Base-by-base conservation (phyloP, 2,797 vertebrate species). In the Rhabdophis nuchalis region DNA sequence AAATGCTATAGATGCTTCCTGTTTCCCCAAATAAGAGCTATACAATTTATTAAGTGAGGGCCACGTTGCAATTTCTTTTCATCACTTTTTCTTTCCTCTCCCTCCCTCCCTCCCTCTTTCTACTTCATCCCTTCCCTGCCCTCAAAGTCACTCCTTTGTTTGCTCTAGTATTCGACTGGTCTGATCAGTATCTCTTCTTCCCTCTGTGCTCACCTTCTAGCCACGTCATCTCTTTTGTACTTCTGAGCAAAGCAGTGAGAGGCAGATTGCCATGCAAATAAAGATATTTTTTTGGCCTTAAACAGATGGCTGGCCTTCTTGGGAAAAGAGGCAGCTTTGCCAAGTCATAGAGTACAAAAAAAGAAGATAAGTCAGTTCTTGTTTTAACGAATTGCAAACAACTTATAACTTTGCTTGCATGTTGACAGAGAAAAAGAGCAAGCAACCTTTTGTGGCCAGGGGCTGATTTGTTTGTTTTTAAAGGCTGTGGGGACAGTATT, bases 141-240 rank as follows among this genome's bases (percentile, higher is more conserved):
- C 53, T 29, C 23, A 50, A 87, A 90, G 64, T 90, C 61, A 64
- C 82, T 90, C 89, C 86, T 93, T 85, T 93, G 89, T 93, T 90
- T 93, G 86, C 68, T 50, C n/a, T 54, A 9, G 32, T 50, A 41
- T 57, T 88, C 77, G 52, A 86, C 86, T 20, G 52, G 11, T 41
- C 92, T n/a, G 92, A 88, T 93, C 10, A 11, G 32, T 91, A 93
- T 88, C 92, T 27, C 32, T 41, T 25, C 61, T 12, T 27, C 16
- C 25, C 25, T n/a, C 36, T 72, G 68, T 32, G 68, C 25, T n/a
- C 4, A 27, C 27, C 54, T 61, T 61, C 46, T 46, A 3, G 89
- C 92, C 92, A 93, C 89, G 89, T 88, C 89, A 90, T 68, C 92
- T 50, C 41, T 87, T 90, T 90, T 86, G n/a, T 8, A 25, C 64